phyloP scores from a whole-genome alignment of 2,113 vertebrate genomes.

The Mola mola region DNA sequence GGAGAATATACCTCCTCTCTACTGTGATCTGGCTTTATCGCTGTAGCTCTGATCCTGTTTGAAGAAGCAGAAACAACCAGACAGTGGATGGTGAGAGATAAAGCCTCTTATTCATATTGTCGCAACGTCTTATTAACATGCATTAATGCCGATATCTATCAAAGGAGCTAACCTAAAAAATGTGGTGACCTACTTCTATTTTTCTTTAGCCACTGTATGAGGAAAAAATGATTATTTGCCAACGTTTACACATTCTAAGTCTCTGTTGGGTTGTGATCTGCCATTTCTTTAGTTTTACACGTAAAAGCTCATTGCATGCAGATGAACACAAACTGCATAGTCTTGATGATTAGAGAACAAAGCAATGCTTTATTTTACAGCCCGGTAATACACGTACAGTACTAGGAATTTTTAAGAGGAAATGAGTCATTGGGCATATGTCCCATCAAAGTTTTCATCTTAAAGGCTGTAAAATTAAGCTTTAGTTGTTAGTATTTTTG shows the following conservation, averaged over 20 bases:
- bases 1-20: no score
- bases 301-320: no score
- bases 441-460: constrained; percentile 54
- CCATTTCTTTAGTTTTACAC: not conserved
- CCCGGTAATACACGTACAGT: constrained; percentile 60
- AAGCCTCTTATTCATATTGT: no score
- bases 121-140: not conserved
- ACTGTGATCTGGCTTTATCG: no score
- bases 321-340: constrained; percentile 50
- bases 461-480: constrained; percentile 77
- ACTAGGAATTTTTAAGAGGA: constrained; percentile 59
- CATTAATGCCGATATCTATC: not conserved
- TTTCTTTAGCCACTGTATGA: no score
- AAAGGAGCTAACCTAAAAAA: not conserved
- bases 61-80: no score
- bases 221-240: not conserved
- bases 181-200: not conserved
- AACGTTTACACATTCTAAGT: not conserved
- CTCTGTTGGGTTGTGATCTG: constrained; percentile 7
- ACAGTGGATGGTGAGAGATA: no score
- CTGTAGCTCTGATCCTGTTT: no score
- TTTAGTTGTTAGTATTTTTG: constrained; percentile 59
- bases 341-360: constrained; percentile 55
- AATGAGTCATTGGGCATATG: constrained; percentile 44
- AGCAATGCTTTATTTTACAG: constrained; percentile 73